phyloP scores from a whole-genome alignment of 1,140 invertebrate genomes.

The Drosophila tani region DNA sequence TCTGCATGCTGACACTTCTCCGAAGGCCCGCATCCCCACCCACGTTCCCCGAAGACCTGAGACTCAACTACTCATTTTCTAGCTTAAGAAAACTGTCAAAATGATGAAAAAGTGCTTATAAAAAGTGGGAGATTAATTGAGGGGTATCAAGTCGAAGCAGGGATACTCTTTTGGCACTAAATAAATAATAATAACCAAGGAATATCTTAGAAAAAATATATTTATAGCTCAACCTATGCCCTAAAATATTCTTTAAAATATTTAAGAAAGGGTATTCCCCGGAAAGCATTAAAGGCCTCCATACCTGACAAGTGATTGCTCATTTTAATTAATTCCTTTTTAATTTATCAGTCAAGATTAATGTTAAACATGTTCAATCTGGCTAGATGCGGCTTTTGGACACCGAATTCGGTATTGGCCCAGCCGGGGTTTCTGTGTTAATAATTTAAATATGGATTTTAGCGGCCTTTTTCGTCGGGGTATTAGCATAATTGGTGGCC shows the following conservation, averaged over 20 bases:
- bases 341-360: conserved; percentile 82
- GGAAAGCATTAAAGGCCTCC: conserved; percentile 11
- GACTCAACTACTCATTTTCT: conserved; percentile 46
- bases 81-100: conserved; percentile 55
- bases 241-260: conserved; percentile 13
- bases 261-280: conserved; percentile 29
- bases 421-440: conserved; percentile 46
- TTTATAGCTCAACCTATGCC: too few relatives aligned
- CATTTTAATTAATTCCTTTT: conserved; percentile 79
- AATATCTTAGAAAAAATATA: not conserved
- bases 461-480: conserved; percentile 69
- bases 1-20: conserved; percentile 62
- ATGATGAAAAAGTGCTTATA: conserved; percentile 58
- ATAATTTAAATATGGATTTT: conserved; percentile 78
- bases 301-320: conserved; percentile 58
- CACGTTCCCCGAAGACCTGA: conserved; percentile 31
- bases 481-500: conserved; percentile 77
- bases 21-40: conserved; percentile 43
- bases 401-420: conserved; percentile 54
- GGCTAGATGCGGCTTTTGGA: conserved; percentile 54
- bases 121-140: not conserved
- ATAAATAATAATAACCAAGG: not conserved
- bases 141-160: not conserved
- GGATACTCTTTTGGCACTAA: not conserved
- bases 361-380: conserved; percentile 76